A percentile compares a stretch with the other conserved stretches of the same genome.
Evolutionary conservation across 2,797 vertebrate genomes (phyloP).

Genomic region (Octomys mimax): DNA sequence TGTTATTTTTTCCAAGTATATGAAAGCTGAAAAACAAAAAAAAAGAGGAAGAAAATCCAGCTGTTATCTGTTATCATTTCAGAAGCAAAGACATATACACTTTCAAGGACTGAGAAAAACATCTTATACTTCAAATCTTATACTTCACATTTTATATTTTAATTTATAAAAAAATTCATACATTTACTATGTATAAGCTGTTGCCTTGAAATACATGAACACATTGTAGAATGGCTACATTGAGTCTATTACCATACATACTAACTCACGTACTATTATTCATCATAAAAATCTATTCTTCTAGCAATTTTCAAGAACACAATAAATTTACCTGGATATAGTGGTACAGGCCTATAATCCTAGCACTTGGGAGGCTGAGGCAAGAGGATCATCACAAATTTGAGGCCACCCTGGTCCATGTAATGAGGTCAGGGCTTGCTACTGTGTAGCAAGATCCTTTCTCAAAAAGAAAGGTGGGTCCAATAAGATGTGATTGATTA

Average conservation of each 20-base stretch:
- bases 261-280: background rate
- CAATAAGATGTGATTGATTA: background rate
- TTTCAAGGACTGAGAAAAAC: background rate
- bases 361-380: background rate
- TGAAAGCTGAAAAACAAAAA: background rate
- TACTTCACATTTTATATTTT: slow-evolving; percentile 18
- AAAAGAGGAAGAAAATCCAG: background rate
- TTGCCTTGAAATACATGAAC: background rate
- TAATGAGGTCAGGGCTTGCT: background rate
- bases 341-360: background rate
- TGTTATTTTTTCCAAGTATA: slow-evolving; percentile 15
- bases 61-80: background rate
- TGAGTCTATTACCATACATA: background rate
- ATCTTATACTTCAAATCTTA: background rate
- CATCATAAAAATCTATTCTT: background rate
- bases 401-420: background rate
- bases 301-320: background rate
- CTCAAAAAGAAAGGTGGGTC: background rate
- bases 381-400: background rate
- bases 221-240: background rate
- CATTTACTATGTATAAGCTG: background rate
- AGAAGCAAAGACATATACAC: background rate
- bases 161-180: background rate
- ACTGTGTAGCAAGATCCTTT: background rate
- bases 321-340: background rate